Evolutionary conservation across 2,113 vertebrate genomes (phyloP).

Genomic region (Coptodon rendalli): DNA sequence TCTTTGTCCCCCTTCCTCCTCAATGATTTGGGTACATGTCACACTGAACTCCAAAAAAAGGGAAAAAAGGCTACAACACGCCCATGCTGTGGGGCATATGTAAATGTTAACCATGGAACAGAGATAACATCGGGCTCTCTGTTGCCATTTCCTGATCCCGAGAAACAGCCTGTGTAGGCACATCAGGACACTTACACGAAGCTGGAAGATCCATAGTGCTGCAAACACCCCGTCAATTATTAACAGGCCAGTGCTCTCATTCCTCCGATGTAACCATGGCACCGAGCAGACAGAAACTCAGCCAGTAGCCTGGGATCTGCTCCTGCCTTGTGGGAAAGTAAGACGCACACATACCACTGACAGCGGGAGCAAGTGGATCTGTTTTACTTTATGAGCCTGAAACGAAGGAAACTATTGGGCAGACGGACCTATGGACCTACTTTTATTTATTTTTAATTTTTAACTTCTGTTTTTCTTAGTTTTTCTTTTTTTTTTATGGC

Average conservation of each 20-base stretch:
- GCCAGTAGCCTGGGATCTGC: conserved; percentile 41
- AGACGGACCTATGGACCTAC: not conserved
- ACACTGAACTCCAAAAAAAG: not conserved
- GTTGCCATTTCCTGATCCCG: conserved; percentile 9
- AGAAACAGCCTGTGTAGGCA: conserved; percentile 13
- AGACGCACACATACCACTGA: conserved; percentile 8
- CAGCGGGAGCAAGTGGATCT: conserved; percentile 12
- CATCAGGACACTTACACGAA: conserved; percentile 32
- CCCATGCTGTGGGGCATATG: not conserved
- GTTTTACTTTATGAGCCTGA: not conserved
- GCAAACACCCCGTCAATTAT: conserved; percentile 70
- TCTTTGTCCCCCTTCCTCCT: not conserved
- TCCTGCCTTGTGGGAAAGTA: conserved; percentile 41
- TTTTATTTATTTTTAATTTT: not conserved
- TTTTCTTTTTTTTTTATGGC: not conserved
- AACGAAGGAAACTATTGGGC: not conserved
- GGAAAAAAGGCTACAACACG: not conserved
- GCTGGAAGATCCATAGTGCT: conserved; percentile 22
- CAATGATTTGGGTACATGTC: not conserved
- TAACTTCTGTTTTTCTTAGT: not conserved
- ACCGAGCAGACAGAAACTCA: conserved; percentile 43
- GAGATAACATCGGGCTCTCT: not conserved
- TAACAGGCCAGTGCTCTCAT: conserved; percentile 63
- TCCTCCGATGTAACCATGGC: conserved; percentile 59
- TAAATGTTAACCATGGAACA: not conserved